Evolutionary conservation across 1,140 invertebrate species (phyloP).

Genomic region (Papilio helenus): DNA sequence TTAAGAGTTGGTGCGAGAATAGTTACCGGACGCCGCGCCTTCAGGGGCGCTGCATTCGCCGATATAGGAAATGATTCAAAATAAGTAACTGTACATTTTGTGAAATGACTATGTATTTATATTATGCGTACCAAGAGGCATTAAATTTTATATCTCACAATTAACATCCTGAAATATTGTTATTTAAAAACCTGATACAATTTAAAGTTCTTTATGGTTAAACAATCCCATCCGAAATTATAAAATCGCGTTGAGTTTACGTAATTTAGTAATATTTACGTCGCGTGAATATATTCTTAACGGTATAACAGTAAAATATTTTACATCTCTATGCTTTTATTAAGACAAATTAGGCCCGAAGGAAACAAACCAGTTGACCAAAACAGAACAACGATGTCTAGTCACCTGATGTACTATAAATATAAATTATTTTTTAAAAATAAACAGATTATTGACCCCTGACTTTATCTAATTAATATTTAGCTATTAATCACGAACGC

Average conservation of each 20-base stretch:
- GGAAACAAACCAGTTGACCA: neutral
- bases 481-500: conserved; percentile 55
- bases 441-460: conserved; percentile 71
- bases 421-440: conserved; percentile 38
- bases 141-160: neutral
- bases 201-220: neutral
- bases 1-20: neutral
- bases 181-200: neutral
- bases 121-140: no score
- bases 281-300: no score
- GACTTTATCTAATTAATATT: conserved; percentile 66
- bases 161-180: neutral
- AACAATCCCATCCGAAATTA: no score
- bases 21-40: neutral
- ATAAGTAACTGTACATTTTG: neutral
- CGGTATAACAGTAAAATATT: no score
- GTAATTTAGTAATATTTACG: no score
- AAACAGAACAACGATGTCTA: neutral
- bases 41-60: no score
- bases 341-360: neutral
- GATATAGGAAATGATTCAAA: neutral
- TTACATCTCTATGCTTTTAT: neutral
- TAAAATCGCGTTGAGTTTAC: no score
- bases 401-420: conserved; percentile 2
- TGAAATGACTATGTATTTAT: no score